Evolutionary conservation across 2,888 invertebrate genomes (phyloP).

Genomic region (Euzetes globulus): DNA sequence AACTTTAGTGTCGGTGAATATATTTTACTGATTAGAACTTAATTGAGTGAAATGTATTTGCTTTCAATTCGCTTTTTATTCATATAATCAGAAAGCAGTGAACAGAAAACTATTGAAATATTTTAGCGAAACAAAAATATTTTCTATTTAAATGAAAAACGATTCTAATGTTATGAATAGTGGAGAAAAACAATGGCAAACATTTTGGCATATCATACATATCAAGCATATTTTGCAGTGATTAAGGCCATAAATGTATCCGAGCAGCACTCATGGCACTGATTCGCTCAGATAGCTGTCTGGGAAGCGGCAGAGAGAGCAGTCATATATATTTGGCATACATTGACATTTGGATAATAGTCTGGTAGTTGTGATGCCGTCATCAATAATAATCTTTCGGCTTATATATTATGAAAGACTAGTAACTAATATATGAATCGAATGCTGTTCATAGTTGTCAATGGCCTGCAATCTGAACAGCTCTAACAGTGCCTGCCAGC

Average conservation of each 20-base stretch:
- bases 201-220: slow-evolving; percentile 22
- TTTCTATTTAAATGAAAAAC: slow-evolving; percentile 17
- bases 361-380: slow-evolving; percentile 8
- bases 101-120: not conserved
- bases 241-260: slow-evolving; percentile 28
- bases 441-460: slow-evolving; percentile 27
- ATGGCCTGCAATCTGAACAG: slow-evolving; percentile 13
- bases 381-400: slow-evolving; percentile 22
- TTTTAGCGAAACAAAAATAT: slow-evolving; percentile 3
- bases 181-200: slow-evolving; percentile 21
- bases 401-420: slow-evolving; percentile 12
- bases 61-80: not conserved
- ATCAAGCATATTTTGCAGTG: slow-evolving; percentile 28
- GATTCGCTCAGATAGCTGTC: not conserved
- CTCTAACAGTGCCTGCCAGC: not conserved
- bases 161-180: slow-evolving; percentile 17
- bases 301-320: not conserved
- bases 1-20: not conserved
- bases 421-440: slow-evolving; percentile 13
- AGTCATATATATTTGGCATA: not conserved
- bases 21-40: not conserved
- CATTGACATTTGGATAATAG: slow-evolving; percentile 18
- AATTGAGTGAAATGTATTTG: slow-evolving; percentile 6
- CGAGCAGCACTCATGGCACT: slow-evolving; percentile 3
- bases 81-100: not conserved